These are phyloP conservation scores for Pseudomyrmex pallidus DNA, from an alignment of 1,140 invertebrate species.

Conservation along the genomic window DNA sequence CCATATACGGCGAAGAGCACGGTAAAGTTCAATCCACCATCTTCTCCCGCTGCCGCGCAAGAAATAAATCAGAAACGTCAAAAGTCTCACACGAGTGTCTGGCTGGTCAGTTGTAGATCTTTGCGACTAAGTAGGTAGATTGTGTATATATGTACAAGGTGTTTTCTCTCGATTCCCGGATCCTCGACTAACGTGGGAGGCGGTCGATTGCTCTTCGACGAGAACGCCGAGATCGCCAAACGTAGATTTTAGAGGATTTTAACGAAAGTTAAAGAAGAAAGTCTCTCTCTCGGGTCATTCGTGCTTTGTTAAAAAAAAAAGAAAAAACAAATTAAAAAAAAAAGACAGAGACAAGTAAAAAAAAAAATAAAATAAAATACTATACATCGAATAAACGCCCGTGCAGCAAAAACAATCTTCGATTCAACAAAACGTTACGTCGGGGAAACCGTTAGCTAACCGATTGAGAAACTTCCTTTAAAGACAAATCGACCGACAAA, in stretches of 20 bases:
- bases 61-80: no score
- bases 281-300: no score
- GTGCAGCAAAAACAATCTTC: not conserved
- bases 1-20: no score
- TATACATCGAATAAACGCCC: constrained; percentile 7
- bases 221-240: not conserved
- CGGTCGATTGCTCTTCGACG: constrained; percentile 27
- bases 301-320: not conserved
- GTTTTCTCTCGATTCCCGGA: constrained; percentile 2
- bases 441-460: not conserved
- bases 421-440: constrained; percentile 8
- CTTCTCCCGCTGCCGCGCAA: no score
- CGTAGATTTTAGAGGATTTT: not conserved
- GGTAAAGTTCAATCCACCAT: no score
- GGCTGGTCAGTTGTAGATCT: constrained; percentile 12
- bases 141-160: not conserved
- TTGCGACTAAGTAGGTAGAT: constrained; percentile 44
- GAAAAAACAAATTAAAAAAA: no score
- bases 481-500: constrained; percentile 43
- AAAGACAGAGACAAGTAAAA: not conserved
- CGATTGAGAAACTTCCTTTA: constrained; percentile 15
- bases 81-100: no score
- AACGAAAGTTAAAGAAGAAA: not conserved
- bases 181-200: not conserved
- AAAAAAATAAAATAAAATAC: not conserved